Evolutionary conservation across 1,140 invertebrate species (phyloP), one percentile per base, ranked within the genome.

Genomic region (Marisa cornuarietis): DNA sequence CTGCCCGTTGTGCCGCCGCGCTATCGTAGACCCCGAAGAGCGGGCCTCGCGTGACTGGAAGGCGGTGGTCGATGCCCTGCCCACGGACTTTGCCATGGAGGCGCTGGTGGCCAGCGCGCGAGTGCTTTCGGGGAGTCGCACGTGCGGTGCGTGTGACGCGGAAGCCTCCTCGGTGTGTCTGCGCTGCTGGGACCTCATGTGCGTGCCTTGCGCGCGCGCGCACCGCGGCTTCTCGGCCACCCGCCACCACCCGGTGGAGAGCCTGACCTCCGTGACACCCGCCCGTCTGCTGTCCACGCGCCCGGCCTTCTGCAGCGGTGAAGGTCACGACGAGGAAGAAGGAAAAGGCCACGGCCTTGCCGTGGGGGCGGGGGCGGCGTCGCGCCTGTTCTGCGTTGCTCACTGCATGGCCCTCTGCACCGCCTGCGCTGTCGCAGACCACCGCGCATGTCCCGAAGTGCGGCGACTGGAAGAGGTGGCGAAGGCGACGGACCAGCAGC

Each of bases 51-150:
- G 49, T 0, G 14, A 58, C 10, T 49, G 24, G 61, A 61, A 52
- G n/a, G 76, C 69, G 42, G 22, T 77, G 42, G 76, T 26, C 6
- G 65, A 69, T 7, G 42, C 31, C 7, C 54, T 77, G 42, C 76
- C 76, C 63, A 69, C 63, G 18, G 76, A 77, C 65, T 26, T 77
- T 20, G 63, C 76, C 76, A 77, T 77, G 76, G 65, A 31, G n/a
- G 26, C 31, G 63, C 22, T 77, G 16, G 26, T 69, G 63, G 51
- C 49, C 6, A 65, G 63, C 22, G 10, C 63, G 2, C 26, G 42
- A 2, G 24, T 68, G 11, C 76, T 77, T 10, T 52, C 13, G 42
- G 16, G 26, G 5, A 9, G 26, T 24, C 62, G 68, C 42, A 20
- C 16, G 4, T 77, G 76, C 18, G 16, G 42, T 18, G 76, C 18